Evolutionary conservation across 2,888 invertebrate genomes (phyloP), one percentile per base, ranked within the genome.

Genomic region (Agrilus mali): DNA sequence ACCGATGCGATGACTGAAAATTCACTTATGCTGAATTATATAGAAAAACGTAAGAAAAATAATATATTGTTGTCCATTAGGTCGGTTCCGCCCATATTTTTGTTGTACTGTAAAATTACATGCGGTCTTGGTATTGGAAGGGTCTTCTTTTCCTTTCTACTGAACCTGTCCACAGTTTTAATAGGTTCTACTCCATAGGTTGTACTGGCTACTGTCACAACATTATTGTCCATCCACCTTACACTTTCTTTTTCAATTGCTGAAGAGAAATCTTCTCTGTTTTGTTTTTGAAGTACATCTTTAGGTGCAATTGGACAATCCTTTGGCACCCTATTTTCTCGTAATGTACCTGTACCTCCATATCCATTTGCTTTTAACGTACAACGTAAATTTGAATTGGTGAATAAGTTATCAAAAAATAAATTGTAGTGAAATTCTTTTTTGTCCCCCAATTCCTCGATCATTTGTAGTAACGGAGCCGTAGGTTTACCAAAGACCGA

Each of bases 241-340:
- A 17, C 17, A 17, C 17, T 17, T 17, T 17, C 17, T 17, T 17
- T 17, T 2, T 17, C 17, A 17, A 17, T 17, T 17, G 17, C 17
- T 17, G 17, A 17, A 17, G 17, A 17, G 17, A 17, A 17, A 27
- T 50, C 34, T 60, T 57, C 16, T 55, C 50, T 40, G 46, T 45
- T 43, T 59, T 60, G 39, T 60, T 57, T 17, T 17, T 17, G 17
- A 17, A 17, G 17, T 17, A 4, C 43, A 52, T 46, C 55, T 53
- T 17, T 17, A 61, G 41, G 48, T 14, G 48, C 48, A 27, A 50
- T 33, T 38, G 52, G 49, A 45, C 47, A 52, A 43, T 38, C 45
- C 45, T 47, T 52, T 3, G 54, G 50, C 13, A 55, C 37, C 38
- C 50, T 40, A 43, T 57, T 53, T 41, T 52, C 54, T 13, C 54